These are phyloP conservation scores for Portunus trituberculatus DNA, from an alignment of 1,140 invertebrate genomes.

Conservation along the genomic window DNA sequence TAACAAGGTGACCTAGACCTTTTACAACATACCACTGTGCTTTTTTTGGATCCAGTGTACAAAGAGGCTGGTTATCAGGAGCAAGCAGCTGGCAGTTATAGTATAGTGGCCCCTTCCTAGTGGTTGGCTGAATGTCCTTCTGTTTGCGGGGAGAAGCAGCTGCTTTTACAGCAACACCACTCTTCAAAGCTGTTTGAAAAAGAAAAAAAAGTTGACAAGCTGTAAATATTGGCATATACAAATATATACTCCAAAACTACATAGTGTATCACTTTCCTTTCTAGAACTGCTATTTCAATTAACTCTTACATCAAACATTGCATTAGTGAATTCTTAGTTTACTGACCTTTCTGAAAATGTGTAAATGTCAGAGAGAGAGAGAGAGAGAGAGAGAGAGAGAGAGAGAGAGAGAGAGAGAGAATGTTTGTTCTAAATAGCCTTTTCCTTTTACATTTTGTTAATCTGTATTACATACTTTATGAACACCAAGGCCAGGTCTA, in stretches of 20 bases:
- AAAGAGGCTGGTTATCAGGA: conserved; percentile 89
- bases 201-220: not conserved
- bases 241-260: not conserved
- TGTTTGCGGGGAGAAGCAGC: not conserved
- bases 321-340: too few relatives aligned
- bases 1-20: conserved; percentile 84
- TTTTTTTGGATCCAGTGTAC: conserved; percentile 91
- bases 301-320: too few relatives aligned
- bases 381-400: too few relatives aligned
- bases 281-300: too few relatives aligned
- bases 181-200: too few relatives aligned
- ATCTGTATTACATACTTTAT: too few relatives aligned
- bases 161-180: not conserved
- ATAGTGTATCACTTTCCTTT: not conserved
- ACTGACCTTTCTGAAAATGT: too few relatives aligned
- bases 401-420: too few relatives aligned
- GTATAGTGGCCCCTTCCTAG: conserved; percentile 87
- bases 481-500: too few relatives aligned
- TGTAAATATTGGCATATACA: not conserved
- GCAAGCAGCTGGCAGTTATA: conserved; percentile 90
- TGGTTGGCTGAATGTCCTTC: conserved; percentile 77
- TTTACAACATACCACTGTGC: conserved; percentile 88
- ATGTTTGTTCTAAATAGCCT: too few relatives aligned
- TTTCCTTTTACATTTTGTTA: too few relatives aligned
- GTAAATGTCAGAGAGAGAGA: too few relatives aligned